phyloP scores from a whole-genome alignment of 2,113 vertebrate genomes.

The Dasyurus viverrinus region DNA sequence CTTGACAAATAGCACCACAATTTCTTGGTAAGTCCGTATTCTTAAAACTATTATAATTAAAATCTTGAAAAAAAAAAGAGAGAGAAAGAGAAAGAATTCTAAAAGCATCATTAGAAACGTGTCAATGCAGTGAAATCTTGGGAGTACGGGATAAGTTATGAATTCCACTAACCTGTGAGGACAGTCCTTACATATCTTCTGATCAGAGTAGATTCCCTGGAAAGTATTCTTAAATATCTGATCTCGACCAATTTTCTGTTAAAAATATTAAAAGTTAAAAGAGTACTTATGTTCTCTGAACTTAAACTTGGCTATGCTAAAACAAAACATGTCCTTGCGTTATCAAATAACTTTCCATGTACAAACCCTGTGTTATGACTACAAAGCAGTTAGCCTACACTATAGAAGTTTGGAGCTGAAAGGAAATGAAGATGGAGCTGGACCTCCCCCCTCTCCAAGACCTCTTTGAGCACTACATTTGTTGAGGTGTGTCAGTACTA shows the following conservation, averaged over 20 bases:
- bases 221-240: constrained; percentile 99
- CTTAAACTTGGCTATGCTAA: constrained; percentile 12
- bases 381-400: background rate
- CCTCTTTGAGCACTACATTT: background rate
- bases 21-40: constrained; percentile 13
- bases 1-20: background rate
- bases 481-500: background rate
- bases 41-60: background rate
- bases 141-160: background rate
- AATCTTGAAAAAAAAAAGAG: constrained; percentile 31
- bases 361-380: background rate
- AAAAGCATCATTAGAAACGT: constrained; percentile 33
- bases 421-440: background rate
- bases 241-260: constrained; percentile 98
- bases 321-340: background rate
- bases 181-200: constrained; percentile 99
- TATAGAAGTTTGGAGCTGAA: background rate
- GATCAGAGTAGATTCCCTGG: constrained; percentile 98
- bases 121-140: background rate
- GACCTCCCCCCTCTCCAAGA: background rate
- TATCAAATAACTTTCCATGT: background rate
- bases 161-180: constrained; percentile 91
- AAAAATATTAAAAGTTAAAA: constrained; percentile 59
- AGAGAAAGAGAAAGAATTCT: background rate
- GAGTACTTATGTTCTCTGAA: constrained; percentile 47